Base-by-base conservation (phyloP, 2,797 vertebrate species). In the Coreius guichenoti region DNA sequence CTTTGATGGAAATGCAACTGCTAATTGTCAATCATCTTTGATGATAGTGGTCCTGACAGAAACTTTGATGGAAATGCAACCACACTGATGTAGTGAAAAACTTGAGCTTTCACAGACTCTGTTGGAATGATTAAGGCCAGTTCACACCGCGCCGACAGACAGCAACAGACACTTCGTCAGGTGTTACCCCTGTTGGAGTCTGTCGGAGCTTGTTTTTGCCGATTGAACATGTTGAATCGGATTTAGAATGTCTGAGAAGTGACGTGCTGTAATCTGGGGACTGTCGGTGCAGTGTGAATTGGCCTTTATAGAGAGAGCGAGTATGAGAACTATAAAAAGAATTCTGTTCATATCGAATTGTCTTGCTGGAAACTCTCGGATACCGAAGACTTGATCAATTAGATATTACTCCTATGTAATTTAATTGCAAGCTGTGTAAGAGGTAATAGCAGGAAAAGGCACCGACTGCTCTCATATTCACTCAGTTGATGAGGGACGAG, bases 401-500 rank as follows among this genome's bases (percentile, higher is more conserved):
- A 89, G 89, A 92, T 91, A 92, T 87, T 85, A 90, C 89, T 92
- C 77, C 84, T 90, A 85, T 90, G 82, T 77, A 79, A 88, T 84
- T 92, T 90, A 94, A 92, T 90, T 80, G 81, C 86, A 91, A 75
- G 67, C 31, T 51, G 49, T 54, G 82, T 51, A 17, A 58, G 51
- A 84, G 86, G 89, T 90, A 80, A 88, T 88, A 87, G 86, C 82
- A 82, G 73, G 83, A 84, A 36, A 87, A 83, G 89, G 74, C 82
- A 70, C 54, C 68, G 89, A 56, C 86, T 31, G 33, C 72, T 88
- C 87, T 91, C 90, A 91, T 88, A 92, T 86, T 83, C 90, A 58
- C 83, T 87, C 87, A 68, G 85, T 69, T 76, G 47, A 75, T 70
- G 68, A 85, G 58, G 39, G 23, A 47, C 23, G 21, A 54, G 19